phyloP scores from a whole-genome alignment of 2,113 vertebrate species.

The Planiliza haematocheilus region DNA sequence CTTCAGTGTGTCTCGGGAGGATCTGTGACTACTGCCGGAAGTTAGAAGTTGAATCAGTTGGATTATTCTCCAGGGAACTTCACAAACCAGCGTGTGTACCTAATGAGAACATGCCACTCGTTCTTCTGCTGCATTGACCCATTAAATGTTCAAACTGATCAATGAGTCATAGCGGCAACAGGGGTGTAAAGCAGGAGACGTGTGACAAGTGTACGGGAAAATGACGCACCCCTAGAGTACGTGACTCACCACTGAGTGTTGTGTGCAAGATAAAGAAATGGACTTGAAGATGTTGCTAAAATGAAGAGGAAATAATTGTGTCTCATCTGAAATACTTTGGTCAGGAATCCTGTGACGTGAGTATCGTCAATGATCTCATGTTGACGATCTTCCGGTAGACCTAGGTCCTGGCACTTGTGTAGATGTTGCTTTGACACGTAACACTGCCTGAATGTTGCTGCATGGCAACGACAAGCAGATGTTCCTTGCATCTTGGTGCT shows the following conservation, averaged over 20 bases:
- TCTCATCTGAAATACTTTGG: too few species aligned
- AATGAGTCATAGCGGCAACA: background rate
- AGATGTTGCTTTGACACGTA: too few species aligned
- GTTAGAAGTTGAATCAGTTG: background rate
- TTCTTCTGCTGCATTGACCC: conserved; percentile 13
- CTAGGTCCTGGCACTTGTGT: too few species aligned
- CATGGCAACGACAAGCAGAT: too few species aligned
- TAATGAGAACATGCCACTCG: conserved; percentile 4
- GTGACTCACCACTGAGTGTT: conserved; percentile 24
- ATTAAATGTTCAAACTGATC: conserved; percentile 17
- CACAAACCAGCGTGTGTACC: conserved; percentile 10
- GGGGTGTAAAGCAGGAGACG: background rate
- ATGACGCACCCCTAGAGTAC: conserved; percentile 39
- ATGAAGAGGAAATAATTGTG: too few species aligned
- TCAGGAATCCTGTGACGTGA: too few species aligned
- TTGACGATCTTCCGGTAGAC: too few species aligned
- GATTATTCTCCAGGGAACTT: background rate
- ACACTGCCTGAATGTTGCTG: too few species aligned
- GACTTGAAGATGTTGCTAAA: too few species aligned
- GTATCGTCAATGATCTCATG: too few species aligned
- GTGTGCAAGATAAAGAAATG: too few species aligned
- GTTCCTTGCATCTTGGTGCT: too few species aligned
- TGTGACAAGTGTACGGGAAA: conserved; percentile 22
- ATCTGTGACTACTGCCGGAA: background rate
- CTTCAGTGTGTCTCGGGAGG: background rate